Percentiles rank a stretch among this genome's conserved stretches.
phyloP scores from a whole-genome alignment of 2,113 vertebrate genomes.

The Okapia johnstoni region DNA sequence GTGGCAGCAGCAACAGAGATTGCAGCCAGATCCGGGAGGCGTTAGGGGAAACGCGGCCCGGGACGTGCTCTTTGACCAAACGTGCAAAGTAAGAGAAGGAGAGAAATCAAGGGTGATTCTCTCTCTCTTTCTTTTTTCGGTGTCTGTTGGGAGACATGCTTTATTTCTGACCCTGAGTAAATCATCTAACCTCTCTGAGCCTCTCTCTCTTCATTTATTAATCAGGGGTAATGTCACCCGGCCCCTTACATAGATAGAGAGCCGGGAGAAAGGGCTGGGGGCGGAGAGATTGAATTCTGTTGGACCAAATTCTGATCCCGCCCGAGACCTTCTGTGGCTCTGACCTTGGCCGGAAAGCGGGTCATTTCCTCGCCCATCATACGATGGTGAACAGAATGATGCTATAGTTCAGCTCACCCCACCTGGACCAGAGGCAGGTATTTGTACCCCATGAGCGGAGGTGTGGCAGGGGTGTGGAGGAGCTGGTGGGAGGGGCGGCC shows the following conservation, averaged over 20 bases:
- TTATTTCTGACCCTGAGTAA: not conserved
- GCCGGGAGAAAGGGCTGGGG: accelerated
- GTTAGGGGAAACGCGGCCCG: not conserved
- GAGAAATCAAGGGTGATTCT: not conserved
- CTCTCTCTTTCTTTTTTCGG: not conserved
- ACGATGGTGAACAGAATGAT: not conserved
- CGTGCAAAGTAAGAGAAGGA: accelerated
- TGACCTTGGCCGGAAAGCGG: not conserved
- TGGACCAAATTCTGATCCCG: not conserved
- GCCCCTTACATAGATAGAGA: not conserved
- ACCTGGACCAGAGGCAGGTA: not conserved
- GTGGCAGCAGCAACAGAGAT: not conserved
- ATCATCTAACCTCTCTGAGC: not conserved
- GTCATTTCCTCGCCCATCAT: not conserved
- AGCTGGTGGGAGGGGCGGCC: not conserved
- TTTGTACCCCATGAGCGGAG: accelerated
- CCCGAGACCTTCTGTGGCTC: not conserved
- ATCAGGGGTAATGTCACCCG: too few species aligned
- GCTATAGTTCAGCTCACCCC: not conserved
- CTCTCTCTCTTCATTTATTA: not conserved
- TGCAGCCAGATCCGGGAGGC: not conserved
- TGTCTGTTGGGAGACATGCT: not conserved
- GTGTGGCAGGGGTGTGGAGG: not conserved
- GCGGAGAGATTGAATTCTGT: accelerated
- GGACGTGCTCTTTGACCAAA: not conserved